Percentiles rank a stretch among this genome's conserved stretches.
Conservation (phyloP, 2,797 vertebrate genomes). For the Chaetophractus vellerosus region DNA sequence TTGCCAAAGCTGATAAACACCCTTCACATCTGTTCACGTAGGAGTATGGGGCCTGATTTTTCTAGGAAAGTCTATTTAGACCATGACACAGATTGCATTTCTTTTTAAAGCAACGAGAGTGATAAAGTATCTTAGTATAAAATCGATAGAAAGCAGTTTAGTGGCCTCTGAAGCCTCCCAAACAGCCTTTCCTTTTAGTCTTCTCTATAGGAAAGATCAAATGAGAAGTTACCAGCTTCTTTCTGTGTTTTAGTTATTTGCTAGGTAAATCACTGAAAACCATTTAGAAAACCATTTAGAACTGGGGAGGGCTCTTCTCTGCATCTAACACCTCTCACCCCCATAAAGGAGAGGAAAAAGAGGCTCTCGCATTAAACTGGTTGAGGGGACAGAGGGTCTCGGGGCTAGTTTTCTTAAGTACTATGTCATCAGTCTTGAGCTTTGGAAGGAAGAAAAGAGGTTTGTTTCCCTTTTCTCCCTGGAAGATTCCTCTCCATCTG, state of each 20-base stretch:
- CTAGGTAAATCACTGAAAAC: slow-evolving; percentile 59
- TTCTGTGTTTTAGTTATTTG: slow-evolving; percentile 79
- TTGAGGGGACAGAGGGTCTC: not conserved
- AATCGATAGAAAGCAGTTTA: slow-evolving; percentile 88
- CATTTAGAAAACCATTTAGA: slow-evolving; percentile 60
- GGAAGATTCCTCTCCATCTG: slow-evolving; percentile 58
- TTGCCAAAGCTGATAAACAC: slow-evolving; percentile 7
- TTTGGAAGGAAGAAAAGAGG: slow-evolving; percentile 46
- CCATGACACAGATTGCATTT: slow-evolving; percentile 82
- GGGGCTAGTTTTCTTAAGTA: slow-evolving; percentile 58
- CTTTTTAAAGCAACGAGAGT: slow-evolving; percentile 84
- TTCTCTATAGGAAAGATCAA: slow-evolving; percentile 83
- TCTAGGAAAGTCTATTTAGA: slow-evolving; percentile 84
- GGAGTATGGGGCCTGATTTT: slow-evolving; percentile 45
- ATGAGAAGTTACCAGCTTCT: slow-evolving; percentile 75
- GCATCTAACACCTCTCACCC: not conserved
- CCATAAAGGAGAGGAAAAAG: not conserved
- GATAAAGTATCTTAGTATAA: slow-evolving; percentile 87
- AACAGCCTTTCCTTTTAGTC: slow-evolving; percentile 59
- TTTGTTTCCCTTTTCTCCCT: slow-evolving; percentile 67
- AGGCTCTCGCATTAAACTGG: not conserved
- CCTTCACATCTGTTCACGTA: not conserved
- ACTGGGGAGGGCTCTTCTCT: not conserved
- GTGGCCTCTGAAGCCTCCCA: slow-evolving; percentile 84
- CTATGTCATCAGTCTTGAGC: not conserved